Percentiles rank a stretch among this genome's conserved stretches.
Conservation (phyloP, 2,888 invertebrate genomes). For the Tuberolachnus salignus region DNA sequence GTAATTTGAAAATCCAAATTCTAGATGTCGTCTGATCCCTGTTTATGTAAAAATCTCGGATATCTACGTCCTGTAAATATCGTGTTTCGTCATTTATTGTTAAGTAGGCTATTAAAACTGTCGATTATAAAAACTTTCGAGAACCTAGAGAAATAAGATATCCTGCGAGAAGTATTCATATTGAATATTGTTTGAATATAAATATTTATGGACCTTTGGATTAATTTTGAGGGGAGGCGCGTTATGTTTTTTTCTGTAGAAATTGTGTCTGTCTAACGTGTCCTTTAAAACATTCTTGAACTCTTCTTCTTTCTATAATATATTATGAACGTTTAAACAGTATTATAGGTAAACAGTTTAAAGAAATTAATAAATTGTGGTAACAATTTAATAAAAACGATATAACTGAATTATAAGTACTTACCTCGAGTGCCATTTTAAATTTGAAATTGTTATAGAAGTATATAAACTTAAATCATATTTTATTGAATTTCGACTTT, state of each 20-base stretch:
- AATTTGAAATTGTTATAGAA: too few species aligned
- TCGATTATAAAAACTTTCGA: too few species aligned
- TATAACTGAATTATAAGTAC: too few species aligned
- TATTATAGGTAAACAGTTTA: neutral
- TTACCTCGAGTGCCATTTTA: too few species aligned
- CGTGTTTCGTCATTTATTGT: neutral
- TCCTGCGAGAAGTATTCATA: neutral
- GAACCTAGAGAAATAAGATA: neutral
- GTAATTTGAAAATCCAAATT: too few species aligned
- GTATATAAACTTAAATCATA: too few species aligned
- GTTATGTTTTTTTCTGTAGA: conserved; percentile 52
- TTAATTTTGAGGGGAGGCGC: conserved; percentile 33
- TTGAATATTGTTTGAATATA: neutral
- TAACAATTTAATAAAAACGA: neutral
- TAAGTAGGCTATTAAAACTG: neutral
- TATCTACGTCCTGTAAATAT: too few species aligned
- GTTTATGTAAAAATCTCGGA: too few species aligned
- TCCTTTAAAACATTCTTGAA: conserved; percentile 12
- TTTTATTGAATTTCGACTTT: too few species aligned
- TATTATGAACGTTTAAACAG: neutral
- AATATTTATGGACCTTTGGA: conserved; percentile 7
- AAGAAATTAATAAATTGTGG: neutral
- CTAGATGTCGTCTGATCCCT: too few species aligned
- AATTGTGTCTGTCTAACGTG: conserved; percentile 37
- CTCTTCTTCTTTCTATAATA: neutral